Evolutionary conservation across 2,888 invertebrate species (phyloP).

Genomic region (Orchestes rusci): DNA sequence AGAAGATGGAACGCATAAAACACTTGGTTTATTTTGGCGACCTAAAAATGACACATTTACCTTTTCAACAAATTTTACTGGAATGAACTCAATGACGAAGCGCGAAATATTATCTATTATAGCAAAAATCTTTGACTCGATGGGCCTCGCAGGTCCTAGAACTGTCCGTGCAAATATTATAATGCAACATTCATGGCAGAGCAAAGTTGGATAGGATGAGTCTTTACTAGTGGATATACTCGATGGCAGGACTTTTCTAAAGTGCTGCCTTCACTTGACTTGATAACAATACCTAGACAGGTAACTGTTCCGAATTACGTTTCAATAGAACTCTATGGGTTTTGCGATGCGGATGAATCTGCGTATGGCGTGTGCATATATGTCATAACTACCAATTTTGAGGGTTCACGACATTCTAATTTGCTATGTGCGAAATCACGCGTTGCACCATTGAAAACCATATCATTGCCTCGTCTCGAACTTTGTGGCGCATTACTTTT

Average conservation of each 20-base stretch:
- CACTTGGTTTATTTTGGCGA: background rate
- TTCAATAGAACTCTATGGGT: constrained; percentile 21
- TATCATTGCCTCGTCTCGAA: constrained; percentile 2
- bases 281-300: constrained; percentile 14
- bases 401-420: background rate
- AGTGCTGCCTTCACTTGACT: constrained; percentile 7
- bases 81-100: background rate
- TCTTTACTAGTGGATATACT: constrained; percentile 6
- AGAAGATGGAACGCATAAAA: background rate
- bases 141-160: constrained; percentile 19
- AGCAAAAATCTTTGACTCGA: constrained; percentile 21
- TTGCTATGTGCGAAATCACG: constrained; percentile 19
- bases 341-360: constrained; percentile 16
- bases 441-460: constrained; percentile 16
- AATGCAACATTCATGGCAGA: constrained; percentile 20
- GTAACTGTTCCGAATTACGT: constrained; percentile 2
- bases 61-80: too few species aligned
- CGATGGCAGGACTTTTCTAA: constrained; percentile 7
- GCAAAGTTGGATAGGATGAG: constrained; percentile 20
- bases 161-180: constrained; percentile 17
- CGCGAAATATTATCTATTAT: constrained; percentile 13
- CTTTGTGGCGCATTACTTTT: background rate
- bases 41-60: background rate
- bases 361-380: constrained; percentile 22
- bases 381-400: constrained; percentile 2